Evolutionary conservation across 2,888 invertebrate species (phyloP), one percentile per base, ranked within the genome.

Genomic region (Dicranocentrus wangi): DNA sequence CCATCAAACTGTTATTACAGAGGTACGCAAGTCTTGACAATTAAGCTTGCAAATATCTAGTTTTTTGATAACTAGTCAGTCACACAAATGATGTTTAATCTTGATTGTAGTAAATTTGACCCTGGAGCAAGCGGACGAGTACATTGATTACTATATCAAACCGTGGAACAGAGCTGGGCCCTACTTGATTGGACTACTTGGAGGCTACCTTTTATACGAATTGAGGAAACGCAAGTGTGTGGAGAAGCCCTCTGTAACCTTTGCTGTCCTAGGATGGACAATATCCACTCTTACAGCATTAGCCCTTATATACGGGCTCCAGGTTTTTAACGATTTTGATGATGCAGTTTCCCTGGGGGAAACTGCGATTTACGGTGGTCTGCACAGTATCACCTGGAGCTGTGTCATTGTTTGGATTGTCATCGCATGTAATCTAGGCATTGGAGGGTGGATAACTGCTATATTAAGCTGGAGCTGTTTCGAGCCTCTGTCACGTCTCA

Each of bases 351-450:
- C n/a, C n/a, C n/a, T n/a, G n/a, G n/a, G n/a, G n/a, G n/a, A n/a
- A n/a, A n/a, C 61, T 28, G 61, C 61, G n/a, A n/a, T 83, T 21
- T 87, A 87, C 71, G 85, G 83, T 0, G 85, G 86, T 3, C 61
- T 87, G 8, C 70, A 82, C 65, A 69, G 87, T 10, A 71, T 73
- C 27, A 71, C 76, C 8, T 87, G 87, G 87, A 84, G 81, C 8
- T 1, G 83, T 8, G 75, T 82, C 2, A 68, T 87, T 0, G 60
- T 72, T 43, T 87, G 87, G 87, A 72, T 87, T 17, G 82, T 87
- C 10, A 86, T 86, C 68, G 87, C 87, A 8, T 87, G 87, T 60
- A 80, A 83, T 42, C 85, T 82, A 19, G 87, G 87, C 17, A 81
- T 86, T 68, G 87, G 87, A 15, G 82, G 82, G 0, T 58, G 51